A percentile compares a stretch with the other conserved stretches of the same genome.
Evolutionary conservation across 2,888 invertebrate genomes (phyloP).

Genomic region (Alitta virens): DNA sequence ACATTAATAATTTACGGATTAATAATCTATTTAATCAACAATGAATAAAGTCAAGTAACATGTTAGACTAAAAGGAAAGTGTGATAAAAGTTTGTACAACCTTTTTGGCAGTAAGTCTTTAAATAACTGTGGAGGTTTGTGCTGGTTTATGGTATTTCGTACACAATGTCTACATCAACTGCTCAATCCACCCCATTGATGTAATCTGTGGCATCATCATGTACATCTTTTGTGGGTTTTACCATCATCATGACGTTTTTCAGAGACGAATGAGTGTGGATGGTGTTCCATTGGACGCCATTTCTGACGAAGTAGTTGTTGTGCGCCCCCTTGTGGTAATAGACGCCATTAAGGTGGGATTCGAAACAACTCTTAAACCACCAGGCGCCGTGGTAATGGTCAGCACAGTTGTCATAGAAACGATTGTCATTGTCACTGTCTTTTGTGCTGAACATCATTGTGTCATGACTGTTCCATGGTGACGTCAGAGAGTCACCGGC

Average conservation of each 20-base stretch:
- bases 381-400: slow-evolving; percentile 52
- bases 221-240: slow-evolving; percentile 30
- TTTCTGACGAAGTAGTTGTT: slow-evolving; percentile 50
- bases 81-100: too few relatives aligned
- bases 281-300: slow-evolving; percentile 55
- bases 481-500: slow-evolving; percentile 78
- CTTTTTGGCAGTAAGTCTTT: too few relatives aligned
- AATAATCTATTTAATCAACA: too few relatives aligned
- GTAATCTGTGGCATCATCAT: slow-evolving; percentile 3
- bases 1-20: too few relatives aligned
- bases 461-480: slow-evolving; percentile 72
- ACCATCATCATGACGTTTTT: slow-evolving; percentile 51
- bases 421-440: slow-evolving; percentile 81
- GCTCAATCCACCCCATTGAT: background rate
- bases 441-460: slow-evolving; percentile 86
- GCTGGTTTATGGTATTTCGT: too few relatives aligned
- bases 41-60: too few relatives aligned
- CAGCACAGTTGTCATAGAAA: slow-evolving; percentile 53
- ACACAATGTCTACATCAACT: too few relatives aligned
- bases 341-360: slow-evolving; percentile 53
- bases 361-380: slow-evolving; percentile 55
- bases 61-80: too few relatives aligned
- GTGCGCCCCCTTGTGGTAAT: slow-evolving; percentile 49
- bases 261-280: slow-evolving; percentile 50
- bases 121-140: too few relatives aligned